Percentiles rank a stretch among this genome's conserved stretches.
Conservation (phyloP, 2,888 invertebrate species). For the Liopterus haemorrhoidalis region DNA sequence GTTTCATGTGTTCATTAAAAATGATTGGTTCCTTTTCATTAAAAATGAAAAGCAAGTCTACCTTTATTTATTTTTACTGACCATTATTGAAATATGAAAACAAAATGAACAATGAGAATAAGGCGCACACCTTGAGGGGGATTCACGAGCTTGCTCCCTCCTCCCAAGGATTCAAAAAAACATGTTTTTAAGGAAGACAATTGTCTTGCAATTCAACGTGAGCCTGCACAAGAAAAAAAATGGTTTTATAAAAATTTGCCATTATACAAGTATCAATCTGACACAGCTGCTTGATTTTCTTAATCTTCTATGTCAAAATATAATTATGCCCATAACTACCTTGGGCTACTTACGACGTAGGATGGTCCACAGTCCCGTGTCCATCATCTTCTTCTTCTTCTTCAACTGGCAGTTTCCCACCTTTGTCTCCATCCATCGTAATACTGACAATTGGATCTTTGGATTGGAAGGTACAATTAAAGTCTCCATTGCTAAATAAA, state of each 20-base stretch:
- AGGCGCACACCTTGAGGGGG: too few relatives aligned
- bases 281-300: background rate
- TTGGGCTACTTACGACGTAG: slow-evolving; percentile 57
- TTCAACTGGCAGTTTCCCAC: slow-evolving; percentile 27
- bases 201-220: too few relatives aligned
- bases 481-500: slow-evolving; percentile 36
- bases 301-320: background rate
- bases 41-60: background rate
- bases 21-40: background rate
- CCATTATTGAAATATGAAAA: too few relatives aligned
- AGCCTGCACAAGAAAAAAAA: too few relatives aligned
- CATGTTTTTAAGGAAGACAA: too few relatives aligned
- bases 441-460: slow-evolving; percentile 50
- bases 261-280: background rate
- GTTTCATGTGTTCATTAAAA: background rate
- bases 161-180: too few relatives aligned
- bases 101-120: too few relatives aligned
- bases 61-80: too few relatives aligned
- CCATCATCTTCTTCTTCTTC: slow-evolving; percentile 38
- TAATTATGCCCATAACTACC: too few relatives aligned
- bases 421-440: slow-evolving; percentile 36
- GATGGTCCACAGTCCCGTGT: slow-evolving; percentile 53
- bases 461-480: slow-evolving; percentile 48
- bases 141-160: too few relatives aligned
- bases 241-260: too few relatives aligned